These are phyloP conservation scores for Phaethon lepturus DNA, from an alignment of 2,113 vertebrate genomes.

Conservation along the genomic window DNA sequence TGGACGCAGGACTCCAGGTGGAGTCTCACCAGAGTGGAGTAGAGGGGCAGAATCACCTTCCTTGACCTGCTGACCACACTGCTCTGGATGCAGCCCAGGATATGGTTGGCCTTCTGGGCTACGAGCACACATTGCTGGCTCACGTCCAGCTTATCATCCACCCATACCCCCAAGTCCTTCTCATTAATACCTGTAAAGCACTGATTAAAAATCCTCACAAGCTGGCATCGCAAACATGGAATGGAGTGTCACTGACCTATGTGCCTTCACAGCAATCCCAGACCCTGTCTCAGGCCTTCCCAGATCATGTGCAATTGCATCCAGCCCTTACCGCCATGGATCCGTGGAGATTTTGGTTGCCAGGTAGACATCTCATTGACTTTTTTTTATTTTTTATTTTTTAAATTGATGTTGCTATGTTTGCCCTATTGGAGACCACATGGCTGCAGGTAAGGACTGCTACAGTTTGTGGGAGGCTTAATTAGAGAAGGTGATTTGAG, in stretches of 20 bases:
- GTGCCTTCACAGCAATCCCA: background rate
- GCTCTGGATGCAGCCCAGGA: no score
- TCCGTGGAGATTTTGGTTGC: background rate
- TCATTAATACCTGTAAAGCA: background rate
- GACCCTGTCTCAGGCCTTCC: background rate
- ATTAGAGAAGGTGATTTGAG: background rate
- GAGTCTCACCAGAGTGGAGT: no score
- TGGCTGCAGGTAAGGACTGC: background rate
- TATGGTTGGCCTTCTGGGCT: no score
- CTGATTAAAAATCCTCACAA: background rate
- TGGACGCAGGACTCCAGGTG: no score
- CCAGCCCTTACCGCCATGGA: background rate
- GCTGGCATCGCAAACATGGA: background rate
- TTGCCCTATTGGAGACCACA: background rate
- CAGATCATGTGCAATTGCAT: rapidly evolving
- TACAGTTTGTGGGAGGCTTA: background rate
- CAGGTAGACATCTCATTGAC: background rate
- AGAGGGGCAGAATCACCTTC: no score
- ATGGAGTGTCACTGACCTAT: background rate
- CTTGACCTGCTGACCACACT: no score
- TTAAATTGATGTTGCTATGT: conserved; percentile 11
- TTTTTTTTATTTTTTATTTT: background rate
- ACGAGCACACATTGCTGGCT: no score
- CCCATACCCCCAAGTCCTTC: no score
- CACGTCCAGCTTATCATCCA: no score